Conservation (phyloP, 2,113 vertebrate genomes). For the Oceanodroma tethys region DNA sequence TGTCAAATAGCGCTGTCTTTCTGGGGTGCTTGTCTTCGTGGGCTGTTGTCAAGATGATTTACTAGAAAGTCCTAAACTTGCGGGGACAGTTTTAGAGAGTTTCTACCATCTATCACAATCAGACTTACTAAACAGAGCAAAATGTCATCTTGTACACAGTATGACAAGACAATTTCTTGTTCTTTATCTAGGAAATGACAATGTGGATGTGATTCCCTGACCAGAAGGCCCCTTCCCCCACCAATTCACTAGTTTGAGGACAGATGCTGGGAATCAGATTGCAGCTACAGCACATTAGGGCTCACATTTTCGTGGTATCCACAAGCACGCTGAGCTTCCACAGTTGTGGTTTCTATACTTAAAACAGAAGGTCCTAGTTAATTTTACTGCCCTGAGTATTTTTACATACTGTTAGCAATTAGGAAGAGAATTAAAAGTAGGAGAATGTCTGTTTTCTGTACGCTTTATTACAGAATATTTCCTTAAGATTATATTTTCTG, state of each 20-base stretch:
- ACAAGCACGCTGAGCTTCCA: slow-evolving; percentile 29
- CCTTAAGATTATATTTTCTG: background rate
- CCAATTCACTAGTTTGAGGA: background rate
- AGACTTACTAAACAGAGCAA: background rate
- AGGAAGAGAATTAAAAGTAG: slow-evolving; percentile 36
- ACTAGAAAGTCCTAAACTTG: background rate
- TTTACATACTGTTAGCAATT: slow-evolving; percentile 40
- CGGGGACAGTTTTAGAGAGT: background rate
- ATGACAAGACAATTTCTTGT: background rate
- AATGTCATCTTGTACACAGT: background rate
- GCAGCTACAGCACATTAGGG: background rate
- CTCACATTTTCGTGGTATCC: slow-evolving; percentile 36
- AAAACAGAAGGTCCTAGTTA: slow-evolving; percentile 35
- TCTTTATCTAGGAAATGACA: slow-evolving; percentile 15
- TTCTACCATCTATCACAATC: background rate
- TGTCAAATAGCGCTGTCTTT: background rate
- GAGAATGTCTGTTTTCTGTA: slow-evolving; percentile 16
- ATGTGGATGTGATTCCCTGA: background rate
- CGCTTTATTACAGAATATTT: slow-evolving; percentile 10
- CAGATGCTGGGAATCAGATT: slow-evolving; percentile 64
- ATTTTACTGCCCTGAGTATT: slow-evolving; percentile 29
- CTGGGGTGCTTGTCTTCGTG: background rate
- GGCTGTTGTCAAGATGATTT: background rate
- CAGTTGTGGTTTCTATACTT: slow-evolving; percentile 66
- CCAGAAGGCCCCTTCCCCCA: slow-evolving; percentile 15